Evolutionary conservation across 1,140 invertebrate genomes (phyloP), one percentile per base, ranked within the genome.

Genomic region (Macrostomum lignano): DNA sequence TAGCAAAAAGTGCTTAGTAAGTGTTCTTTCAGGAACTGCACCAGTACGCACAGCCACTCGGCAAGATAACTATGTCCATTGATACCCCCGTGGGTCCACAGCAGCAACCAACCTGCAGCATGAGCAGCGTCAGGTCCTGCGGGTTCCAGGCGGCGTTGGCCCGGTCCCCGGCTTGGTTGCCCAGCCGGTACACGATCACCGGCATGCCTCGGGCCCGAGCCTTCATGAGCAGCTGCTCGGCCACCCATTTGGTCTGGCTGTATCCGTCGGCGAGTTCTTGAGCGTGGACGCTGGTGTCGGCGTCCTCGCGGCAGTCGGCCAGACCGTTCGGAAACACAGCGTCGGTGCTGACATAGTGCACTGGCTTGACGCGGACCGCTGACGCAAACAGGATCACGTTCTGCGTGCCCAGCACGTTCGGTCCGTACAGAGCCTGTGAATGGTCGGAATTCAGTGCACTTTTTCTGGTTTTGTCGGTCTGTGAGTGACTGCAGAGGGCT

Each of bases 241-340:
- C 55, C 7, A 65, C 53, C 56, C 61, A 65, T 42, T 65, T 65
- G 7, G 50, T 52, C 42, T 63, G 61, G 6, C 49, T 54, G 40
- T 65, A 65, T 17, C 63, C 63, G 43, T 52, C 53, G 9, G 35
- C 39, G 20, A 65, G 42, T 15, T 47, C 37, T 21, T 46, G 36
- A 28, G 45, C 44, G 31, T 48, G 46, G 2, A 39, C 17, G 7
- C 30, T 37, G 19, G 55, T 42, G 30, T 57, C 48, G 32, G 44
- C 45, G 33, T 60, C 46, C 37, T 64, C 62, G 21, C 39, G 40
- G 32, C 58, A 48, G n/a, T n/a, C n/a, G 13, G 37, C 41, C 28
- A 55, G 7, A 6, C 48, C 51, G 32, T 43, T 30, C 4, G 62
- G 60, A 37, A 65, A 61, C 9, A 64, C 60, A 15, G 54, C 57